phyloP scores from a whole-genome alignment of 2,888 invertebrate species.

The Dasysyrphus tricinctus region DNA sequence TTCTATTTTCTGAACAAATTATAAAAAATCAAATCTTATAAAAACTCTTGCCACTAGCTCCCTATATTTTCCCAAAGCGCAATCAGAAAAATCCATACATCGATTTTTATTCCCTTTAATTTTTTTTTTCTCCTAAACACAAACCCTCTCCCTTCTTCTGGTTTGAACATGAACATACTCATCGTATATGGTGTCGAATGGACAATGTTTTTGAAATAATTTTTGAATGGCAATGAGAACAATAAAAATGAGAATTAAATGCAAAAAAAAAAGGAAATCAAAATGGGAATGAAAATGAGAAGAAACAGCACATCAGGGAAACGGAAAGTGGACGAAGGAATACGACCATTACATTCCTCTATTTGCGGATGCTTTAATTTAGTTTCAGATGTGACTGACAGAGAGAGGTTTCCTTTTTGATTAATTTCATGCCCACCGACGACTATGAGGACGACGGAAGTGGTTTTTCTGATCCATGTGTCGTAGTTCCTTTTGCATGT shows the following conservation, averaged over 20 bases:
- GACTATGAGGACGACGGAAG: conserved; percentile 3
- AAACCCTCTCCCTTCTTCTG: conserved; percentile 1
- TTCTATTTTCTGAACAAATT: no score
- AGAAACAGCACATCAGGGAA: conserved; percentile 13
- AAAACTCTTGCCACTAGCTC: background rate
- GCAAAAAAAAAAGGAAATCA: background rate
- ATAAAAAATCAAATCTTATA: no score
- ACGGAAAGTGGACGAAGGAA: conserved; percentile 57
- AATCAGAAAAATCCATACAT: conserved; percentile 56
- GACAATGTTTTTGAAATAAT: conserved; percentile 48
- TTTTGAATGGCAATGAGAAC: conserved; percentile 38
- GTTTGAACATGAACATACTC: background rate
- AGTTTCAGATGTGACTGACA: conserved; percentile 54
- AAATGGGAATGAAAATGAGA: background rate
- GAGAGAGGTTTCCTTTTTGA: conserved; percentile 52
- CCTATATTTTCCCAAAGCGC: background rate
- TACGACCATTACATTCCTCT: conserved; percentile 47
- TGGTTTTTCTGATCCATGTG: conserved; percentile 40
- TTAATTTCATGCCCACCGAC: conserved; percentile 49
- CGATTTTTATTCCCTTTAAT: conserved; percentile 49
- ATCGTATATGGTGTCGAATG: background rate
- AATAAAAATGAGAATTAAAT: conserved; percentile 17
- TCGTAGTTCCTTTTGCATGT: background rate
- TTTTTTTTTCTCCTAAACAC: background rate
- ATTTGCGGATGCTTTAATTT: conserved; percentile 65